Evolutionary conservation across 1,140 invertebrate genomes (phyloP).

Genomic region (Ostrea denselamellosa): DNA sequence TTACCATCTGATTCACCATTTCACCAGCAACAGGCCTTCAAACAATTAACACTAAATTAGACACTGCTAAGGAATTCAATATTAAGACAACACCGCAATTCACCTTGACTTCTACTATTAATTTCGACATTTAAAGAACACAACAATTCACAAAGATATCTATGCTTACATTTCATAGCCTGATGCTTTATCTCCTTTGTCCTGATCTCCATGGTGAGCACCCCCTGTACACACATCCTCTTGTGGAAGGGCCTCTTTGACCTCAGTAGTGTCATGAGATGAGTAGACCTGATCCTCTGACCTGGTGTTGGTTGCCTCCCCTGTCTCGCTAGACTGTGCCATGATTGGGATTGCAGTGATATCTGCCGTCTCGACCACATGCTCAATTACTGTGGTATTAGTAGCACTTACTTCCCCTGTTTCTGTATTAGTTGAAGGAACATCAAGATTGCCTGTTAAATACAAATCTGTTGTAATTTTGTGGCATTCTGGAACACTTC

Average conservation of each 20-base stretch:
- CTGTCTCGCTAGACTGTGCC: constrained; percentile 19
- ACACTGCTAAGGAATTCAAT: too few relatives aligned
- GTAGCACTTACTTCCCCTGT: constrained; percentile 40
- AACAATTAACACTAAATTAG: not conserved
- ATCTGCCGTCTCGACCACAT: not conserved
- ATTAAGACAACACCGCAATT: too few relatives aligned
- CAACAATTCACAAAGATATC: too few relatives aligned
- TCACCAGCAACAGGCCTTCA: constrained; percentile 56
- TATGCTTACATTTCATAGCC: not conserved
- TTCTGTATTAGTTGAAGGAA: constrained; percentile 27
- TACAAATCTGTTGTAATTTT: not conserved
- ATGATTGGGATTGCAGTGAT: not conserved
- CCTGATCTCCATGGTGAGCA: not conserved
- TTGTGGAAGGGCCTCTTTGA: constrained; percentile 31
- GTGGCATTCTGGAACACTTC: too few relatives aligned
- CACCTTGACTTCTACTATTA: not conserved
- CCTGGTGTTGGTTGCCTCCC: constrained; percentile 1
- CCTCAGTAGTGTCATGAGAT: not conserved
- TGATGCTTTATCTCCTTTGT: not conserved
- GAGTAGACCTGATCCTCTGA: not conserved
- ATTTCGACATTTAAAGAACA: not conserved
- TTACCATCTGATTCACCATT: constrained; percentile 61
- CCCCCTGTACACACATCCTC: constrained; percentile 16
- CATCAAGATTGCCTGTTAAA: constrained; percentile 30
- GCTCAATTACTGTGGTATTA: constrained; percentile 9